These are phyloP conservation scores for Thaumatotibia leucotreta DNA, from an alignment of 1,140 invertebrate genomes.

Conservation along the genomic window DNA sequence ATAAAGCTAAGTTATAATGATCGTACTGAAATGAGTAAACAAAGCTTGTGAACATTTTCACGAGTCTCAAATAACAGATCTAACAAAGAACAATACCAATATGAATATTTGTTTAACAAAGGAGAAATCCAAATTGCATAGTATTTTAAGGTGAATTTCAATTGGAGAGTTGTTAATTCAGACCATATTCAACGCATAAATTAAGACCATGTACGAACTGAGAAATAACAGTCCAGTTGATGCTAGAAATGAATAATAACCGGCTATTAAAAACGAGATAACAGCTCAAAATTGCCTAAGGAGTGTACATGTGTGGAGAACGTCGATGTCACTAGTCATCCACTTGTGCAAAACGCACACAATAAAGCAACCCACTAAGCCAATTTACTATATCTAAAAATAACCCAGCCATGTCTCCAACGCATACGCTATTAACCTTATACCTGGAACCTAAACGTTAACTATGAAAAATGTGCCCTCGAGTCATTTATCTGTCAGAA, in stretches of 20 bases:
- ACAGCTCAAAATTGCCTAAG: slow-evolving; percentile 39
- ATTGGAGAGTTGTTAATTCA: slow-evolving; percentile 7
- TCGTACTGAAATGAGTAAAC: neutral
- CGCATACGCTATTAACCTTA: slow-evolving; percentile 66
- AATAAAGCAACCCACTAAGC: slow-evolving; percentile 69
- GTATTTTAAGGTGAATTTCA: neutral
- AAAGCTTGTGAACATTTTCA: neutral
- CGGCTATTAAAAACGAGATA: slow-evolving; percentile 24
- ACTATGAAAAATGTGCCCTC: slow-evolving; percentile 48
- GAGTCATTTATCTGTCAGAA: slow-evolving; percentile 32
- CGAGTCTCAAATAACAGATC: slow-evolving; percentile 1
- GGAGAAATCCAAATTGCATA: slow-evolving; percentile 4
- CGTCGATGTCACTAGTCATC: slow-evolving; percentile 38
- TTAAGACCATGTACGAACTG: neutral
- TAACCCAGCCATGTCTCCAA: slow-evolving; percentile 62
- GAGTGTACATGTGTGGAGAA: slow-evolving; percentile 26
- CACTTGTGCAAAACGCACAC: slow-evolving; percentile 56
- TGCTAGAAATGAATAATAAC: slow-evolving; percentile 22
- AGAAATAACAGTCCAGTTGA: slow-evolving; percentile 10
- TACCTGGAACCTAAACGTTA: slow-evolving; percentile 51
- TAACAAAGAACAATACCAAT: neutral
- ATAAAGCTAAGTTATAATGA: neutral
- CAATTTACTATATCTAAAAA: slow-evolving; percentile 75
- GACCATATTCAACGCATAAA: neutral
- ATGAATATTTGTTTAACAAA: neutral